These are phyloP conservation scores for Chloroclysta siterata DNA, from an alignment of 2,888 invertebrate species.

Conservation along the genomic window DNA sequence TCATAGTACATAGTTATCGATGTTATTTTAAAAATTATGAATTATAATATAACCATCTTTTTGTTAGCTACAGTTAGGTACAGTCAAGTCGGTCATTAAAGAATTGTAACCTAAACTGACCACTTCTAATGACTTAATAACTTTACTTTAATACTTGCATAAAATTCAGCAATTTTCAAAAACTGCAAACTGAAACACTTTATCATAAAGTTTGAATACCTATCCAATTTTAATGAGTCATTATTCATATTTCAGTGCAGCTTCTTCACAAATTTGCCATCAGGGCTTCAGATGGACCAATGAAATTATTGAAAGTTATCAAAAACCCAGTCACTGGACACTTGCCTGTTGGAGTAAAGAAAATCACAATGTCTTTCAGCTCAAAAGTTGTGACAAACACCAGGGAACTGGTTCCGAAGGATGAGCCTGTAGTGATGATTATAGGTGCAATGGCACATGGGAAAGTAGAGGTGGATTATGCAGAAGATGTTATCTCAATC, in stretches of 20 bases:
- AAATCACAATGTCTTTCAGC: constrained; percentile 95
- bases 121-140: too few species aligned
- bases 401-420: constrained; percentile 90
- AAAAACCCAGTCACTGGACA: constrained; percentile 98
- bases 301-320: constrained; percentile 96
- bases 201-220: too few species aligned
- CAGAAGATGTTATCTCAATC: constrained; percentile 95
- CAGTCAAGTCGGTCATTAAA: too few species aligned
- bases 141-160: too few species aligned
- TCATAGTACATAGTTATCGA: too few species aligned
- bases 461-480: constrained; percentile 93
- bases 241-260: constrained; percentile 88
- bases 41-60: too few species aligned
- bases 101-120: too few species aligned
- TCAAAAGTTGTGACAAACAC: constrained; percentile 89
- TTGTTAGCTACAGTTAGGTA: too few species aligned
- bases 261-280: constrained; percentile 97
- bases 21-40: too few species aligned
- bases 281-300: constrained; percentile 94
- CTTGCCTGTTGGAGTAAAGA: constrained; percentile 96
- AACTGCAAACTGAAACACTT: too few species aligned
- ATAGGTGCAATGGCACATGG: constrained; percentile 99
- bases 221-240: neutral
- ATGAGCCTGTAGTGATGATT: constrained; percentile 94
- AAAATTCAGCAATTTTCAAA: too few species aligned